Conservation (phyloP, 2,113 vertebrate genomes). For the Lophotis ruficrista region DNA sequence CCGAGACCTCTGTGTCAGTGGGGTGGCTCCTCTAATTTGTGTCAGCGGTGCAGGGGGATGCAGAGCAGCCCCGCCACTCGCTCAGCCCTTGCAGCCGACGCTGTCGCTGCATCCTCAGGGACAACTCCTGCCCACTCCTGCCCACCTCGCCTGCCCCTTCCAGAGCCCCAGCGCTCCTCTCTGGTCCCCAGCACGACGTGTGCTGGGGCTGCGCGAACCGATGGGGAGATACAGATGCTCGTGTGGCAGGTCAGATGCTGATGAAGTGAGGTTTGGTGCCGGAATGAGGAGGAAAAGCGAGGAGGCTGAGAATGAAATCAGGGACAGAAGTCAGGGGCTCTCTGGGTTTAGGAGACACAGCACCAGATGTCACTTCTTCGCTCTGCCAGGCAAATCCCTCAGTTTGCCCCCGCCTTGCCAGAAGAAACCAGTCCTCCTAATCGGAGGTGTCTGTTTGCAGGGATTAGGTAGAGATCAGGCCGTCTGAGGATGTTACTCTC, state of each 20-base stretch:
- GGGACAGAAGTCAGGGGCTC: background rate
- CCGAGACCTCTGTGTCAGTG: background rate
- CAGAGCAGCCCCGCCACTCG: background rate
- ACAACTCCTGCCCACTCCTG: background rate
- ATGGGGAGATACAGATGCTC: rapidly evolving
- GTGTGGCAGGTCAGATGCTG: background rate
- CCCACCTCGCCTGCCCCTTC: background rate
- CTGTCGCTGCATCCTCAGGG: rapidly evolving
- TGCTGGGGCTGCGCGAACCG: background rate
- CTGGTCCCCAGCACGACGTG: rapidly evolving
- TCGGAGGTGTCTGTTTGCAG: slow-evolving; percentile 55
- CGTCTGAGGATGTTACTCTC: background rate
- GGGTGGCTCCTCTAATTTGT: background rate
- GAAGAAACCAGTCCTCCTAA: slow-evolving; percentile 39
- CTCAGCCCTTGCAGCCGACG: background rate
- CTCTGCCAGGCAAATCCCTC: background rate
- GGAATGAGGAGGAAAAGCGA: background rate
- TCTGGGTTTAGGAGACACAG: background rate
- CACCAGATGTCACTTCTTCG: background rate
- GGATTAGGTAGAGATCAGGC: slow-evolving; percentile 19
- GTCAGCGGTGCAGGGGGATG: background rate
- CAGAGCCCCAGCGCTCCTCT: background rate
- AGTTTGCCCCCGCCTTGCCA: background rate
- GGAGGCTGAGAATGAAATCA: background rate
- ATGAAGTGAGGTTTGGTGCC: background rate